phyloP scores from a whole-genome alignment of 2,113 vertebrate genomes.

The Galemys pyrenaicus region DNA sequence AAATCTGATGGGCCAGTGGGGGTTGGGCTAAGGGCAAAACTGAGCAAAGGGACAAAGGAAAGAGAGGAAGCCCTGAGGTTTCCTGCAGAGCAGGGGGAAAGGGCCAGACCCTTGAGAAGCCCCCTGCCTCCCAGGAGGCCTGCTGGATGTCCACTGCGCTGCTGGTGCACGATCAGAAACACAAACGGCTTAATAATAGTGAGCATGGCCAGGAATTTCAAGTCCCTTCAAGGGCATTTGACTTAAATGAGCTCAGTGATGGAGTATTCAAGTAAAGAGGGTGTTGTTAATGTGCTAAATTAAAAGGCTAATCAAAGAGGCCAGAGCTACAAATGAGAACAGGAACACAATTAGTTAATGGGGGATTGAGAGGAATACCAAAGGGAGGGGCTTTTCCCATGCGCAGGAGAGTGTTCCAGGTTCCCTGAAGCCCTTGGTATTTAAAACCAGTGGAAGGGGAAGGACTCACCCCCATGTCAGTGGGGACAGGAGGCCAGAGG shows the following conservation, averaged over 20 bases:
- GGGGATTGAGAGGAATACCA: neutral
- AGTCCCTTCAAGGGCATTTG: constrained; percentile 74
- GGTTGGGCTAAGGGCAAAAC: neutral
- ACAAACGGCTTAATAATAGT: constrained; percentile 68
- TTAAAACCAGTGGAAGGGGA: neutral
- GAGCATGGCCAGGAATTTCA: constrained; percentile 59
- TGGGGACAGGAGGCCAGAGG: neutral
- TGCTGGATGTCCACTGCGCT: neutral
- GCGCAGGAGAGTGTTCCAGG: neutral
- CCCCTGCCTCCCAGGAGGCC: too few species aligned
- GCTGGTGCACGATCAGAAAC: constrained; percentile 36
- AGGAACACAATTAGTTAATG: constrained; percentile 76
- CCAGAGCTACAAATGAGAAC: constrained; percentile 62
- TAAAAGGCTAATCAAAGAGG: constrained; percentile 77
- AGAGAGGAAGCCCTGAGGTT: neutral
- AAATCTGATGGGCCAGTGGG: neutral
- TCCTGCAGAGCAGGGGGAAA: neutral
- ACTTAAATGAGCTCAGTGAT: constrained; percentile 65
- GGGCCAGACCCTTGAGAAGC: neutral
- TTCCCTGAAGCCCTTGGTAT: neutral
- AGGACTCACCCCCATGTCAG: too few species aligned
- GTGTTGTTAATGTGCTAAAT: constrained; percentile 71
- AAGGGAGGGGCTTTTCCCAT: neutral
- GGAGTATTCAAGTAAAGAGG: constrained; percentile 58
- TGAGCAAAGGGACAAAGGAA: neutral